Evolutionary conservation across 2,797 vertebrate species (phyloP), one percentile per base, ranked within the genome.

Genomic region (Hydrocynus forskahlii): DNA sequence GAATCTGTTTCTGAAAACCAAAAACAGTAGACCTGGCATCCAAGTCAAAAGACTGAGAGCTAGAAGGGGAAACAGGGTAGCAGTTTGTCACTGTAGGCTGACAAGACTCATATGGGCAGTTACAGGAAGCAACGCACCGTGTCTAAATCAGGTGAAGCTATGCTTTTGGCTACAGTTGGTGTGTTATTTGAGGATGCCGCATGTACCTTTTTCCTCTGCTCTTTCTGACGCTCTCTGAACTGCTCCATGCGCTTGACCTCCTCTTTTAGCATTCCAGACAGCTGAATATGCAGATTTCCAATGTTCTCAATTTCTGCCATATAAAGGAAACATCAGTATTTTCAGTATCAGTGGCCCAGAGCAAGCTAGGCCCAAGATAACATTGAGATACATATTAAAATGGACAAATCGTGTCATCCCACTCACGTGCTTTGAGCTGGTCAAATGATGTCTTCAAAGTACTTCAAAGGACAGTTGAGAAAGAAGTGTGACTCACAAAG

Each of bases 201-300:
- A 9, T 0, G 87, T 78, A 98, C 98, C 95, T 96, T 99, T 89
- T 96, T 99, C 9, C 96, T 93, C 87, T 98, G 96, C 4, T 98
- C 97, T 89, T 98, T 99, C 91, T 99, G 98, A 50, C 95, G 91
- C 84, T 99, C 97, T 84, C 96, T 94, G 90, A 99, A 99, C 79
- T 95, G 94, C 87, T 99, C 98, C 57, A 98, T 95, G 82, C 94
- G 94, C 86, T 93, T 97, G 57, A 94, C 83, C 84, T 99, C 98
- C 19, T 98, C 97, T 13, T 93, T 96, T 45, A 99, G 88, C 81
- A 93, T 78, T 16, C 88, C 83, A 35, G 97, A 95, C 64, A 99
- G 90, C 79, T 98, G 96, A 86, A 99, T 92, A 77, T 99, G 98
- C 54, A 97, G 88, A 76, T 96, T 96, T 73, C 97, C 98, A 21